A percentile compares a stretch with the other conserved stretches of the same genome.
Conservation (phyloP, 2,888 invertebrate species). For the Bruchidius siliquastri region DNA sequence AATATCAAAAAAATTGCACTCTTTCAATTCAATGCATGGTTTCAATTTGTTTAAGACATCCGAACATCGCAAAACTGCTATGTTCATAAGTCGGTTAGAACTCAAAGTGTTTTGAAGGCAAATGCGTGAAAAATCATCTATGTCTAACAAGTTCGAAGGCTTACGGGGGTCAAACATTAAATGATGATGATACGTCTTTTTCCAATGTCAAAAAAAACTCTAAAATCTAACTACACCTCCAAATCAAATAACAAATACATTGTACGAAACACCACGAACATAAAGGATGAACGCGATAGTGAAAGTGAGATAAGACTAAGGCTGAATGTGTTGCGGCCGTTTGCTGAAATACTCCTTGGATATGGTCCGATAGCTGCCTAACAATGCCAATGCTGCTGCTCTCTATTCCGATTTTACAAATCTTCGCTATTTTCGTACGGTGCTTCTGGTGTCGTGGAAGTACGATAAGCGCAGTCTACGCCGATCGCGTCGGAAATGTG, state of each 20-base stretch:
- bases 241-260: neutral
- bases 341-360: slow-evolving; percentile 37
- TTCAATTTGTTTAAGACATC: too few species aligned
- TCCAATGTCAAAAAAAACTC: too few species aligned
- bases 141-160: too few species aligned
- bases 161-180: too few species aligned
- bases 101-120: too few species aligned
- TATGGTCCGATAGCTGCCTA: slow-evolving; percentile 44
- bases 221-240: neutral
- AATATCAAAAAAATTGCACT: too few species aligned
- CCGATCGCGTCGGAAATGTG: neutral
- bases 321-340: slow-evolving; percentile 37
- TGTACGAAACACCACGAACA: neutral
- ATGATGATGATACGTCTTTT: too few species aligned
- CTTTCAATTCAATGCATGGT: too few species aligned
- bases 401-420: slow-evolving; percentile 29
- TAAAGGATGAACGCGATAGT: slow-evolving; percentile 44
- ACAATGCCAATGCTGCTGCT: slow-evolving; percentile 43
- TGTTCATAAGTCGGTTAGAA: too few species aligned
- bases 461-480: neutral
- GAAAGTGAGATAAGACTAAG: slow-evolving; percentile 44
- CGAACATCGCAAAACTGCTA: too few species aligned
- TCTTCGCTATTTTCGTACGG: slow-evolving; percentile 17
- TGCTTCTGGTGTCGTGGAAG: slow-evolving; percentile 1
- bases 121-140: too few species aligned